A percentile compares a stretch with the other conserved stretches of the same genome.
Conservation (phyloP, 2,888 invertebrate species). For the Nomada fucata region DNA sequence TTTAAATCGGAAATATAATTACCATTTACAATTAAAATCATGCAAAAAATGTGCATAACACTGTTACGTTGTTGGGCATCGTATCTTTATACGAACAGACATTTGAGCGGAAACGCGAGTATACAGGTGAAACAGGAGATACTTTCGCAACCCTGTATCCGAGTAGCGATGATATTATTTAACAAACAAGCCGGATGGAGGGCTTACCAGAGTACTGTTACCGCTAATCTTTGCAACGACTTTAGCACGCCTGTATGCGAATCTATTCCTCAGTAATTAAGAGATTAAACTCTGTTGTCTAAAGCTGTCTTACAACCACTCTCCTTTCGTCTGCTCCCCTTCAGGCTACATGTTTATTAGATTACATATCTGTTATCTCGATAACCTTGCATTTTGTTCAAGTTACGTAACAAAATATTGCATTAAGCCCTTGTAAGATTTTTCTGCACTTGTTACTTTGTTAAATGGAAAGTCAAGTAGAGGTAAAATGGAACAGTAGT, state of each 20-base stretch:
- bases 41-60: background rate
- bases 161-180: constrained; percentile 81
- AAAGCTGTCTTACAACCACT: constrained; percentile 69
- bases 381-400: constrained; percentile 69
- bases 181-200: constrained; percentile 83
- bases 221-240: constrained; percentile 77
- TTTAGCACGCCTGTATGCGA: constrained; percentile 59
- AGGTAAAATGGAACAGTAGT: no score
- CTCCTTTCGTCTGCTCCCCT: constrained; percentile 16
- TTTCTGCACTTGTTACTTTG: background rate
- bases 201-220: constrained; percentile 80
- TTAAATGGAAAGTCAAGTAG: no score
- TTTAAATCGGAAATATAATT: no score
- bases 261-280: constrained; percentile 79
- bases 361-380: constrained; percentile 63
- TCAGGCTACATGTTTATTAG: constrained; percentile 21
- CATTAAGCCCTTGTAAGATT: background rate
- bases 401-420: constrained; percentile 40
- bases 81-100: background rate
- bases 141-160: constrained; percentile 58
- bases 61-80: background rate
- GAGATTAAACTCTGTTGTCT: constrained; percentile 81
- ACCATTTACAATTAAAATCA: no score
- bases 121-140: constrained; percentile 47
- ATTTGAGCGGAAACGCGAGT: constrained; percentile 1